Percentiles rank a stretch among this genome's conserved stretches.
Evolutionary conservation across 2,797 vertebrate genomes (phyloP).

Genomic region (Phoxinus dragarum): DNA sequence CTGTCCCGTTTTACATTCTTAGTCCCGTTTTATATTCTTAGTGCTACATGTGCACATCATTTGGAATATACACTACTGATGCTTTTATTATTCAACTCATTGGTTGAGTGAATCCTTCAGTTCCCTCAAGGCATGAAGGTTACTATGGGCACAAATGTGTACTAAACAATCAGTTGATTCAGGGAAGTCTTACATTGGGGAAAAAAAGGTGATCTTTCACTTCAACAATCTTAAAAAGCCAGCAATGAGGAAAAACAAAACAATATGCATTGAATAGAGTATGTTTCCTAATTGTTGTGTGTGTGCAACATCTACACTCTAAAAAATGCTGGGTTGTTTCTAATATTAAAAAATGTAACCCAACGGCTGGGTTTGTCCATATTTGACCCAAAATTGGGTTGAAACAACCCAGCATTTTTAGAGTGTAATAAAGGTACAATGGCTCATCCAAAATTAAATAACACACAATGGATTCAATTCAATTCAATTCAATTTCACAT

Average conservation of each 20-base stretch:
- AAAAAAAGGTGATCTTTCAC: not conserved
- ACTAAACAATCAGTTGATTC: slow-evolving; percentile 18
- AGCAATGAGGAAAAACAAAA: not conserved
- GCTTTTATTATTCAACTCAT: not conserved
- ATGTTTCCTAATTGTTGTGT: not conserved
- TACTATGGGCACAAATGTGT: slow-evolving; percentile 14
- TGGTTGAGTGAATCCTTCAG: slow-evolving; percentile 2
- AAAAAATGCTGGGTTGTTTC: no score
- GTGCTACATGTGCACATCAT: not conserved
- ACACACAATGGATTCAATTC: not conserved
- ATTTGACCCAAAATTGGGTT: no score
- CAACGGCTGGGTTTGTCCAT: no score
- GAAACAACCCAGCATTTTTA: no score
- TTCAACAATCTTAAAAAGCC: not conserved
- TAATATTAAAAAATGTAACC: no score
- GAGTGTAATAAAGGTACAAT: not conserved
- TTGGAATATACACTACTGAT: not conserved
- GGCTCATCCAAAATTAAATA: not conserved
- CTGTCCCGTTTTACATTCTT: no score
- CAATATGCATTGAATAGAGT: not conserved
- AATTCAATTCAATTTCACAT: not conserved
- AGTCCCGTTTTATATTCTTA: no score
- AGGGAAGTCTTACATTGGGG: not conserved
- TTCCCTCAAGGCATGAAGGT: slow-evolving; percentile 13
- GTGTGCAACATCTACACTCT: no score